Evolutionary conservation across 1,140 invertebrate genomes (phyloP).

Genomic region (Drosophila erecta): DNA sequence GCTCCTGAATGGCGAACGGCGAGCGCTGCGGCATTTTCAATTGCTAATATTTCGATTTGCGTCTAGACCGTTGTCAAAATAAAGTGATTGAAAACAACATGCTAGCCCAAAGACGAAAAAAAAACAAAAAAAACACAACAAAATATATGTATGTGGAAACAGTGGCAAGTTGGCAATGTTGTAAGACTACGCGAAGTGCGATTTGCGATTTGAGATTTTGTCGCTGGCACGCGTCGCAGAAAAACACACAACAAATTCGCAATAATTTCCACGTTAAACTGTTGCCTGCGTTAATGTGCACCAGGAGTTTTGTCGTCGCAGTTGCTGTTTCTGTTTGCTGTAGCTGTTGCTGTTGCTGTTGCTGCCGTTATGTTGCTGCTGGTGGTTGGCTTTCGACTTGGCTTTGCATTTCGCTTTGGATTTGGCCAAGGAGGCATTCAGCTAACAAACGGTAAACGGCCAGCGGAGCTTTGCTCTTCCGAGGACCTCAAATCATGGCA

Average conservation of each 20-base stretch:
- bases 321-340: slow-evolving; percentile 10
- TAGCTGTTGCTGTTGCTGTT: slow-evolving; percentile 23
- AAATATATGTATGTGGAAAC: neutral
- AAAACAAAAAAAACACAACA: neutral
- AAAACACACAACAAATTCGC: slow-evolving; percentile 84
- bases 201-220: neutral
- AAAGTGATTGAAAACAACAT: neutral
- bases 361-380: slow-evolving; percentile 47
- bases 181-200: slow-evolving; percentile 1
- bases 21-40: slow-evolving; percentile 91
- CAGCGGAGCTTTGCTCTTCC: slow-evolving; percentile 33
- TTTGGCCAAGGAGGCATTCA: slow-evolving; percentile 46
- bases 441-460: slow-evolving; percentile 54
- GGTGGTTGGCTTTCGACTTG: slow-evolving; percentile 55
- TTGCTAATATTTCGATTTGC: slow-evolving; percentile 2
- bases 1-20: slow-evolving; percentile 96
- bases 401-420: slow-evolving; percentile 6
- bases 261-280: slow-evolving; percentile 85
- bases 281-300: slow-evolving; percentile 82
- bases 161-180: neutral
- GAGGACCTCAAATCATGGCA: slow-evolving; percentile 55
- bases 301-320: slow-evolving; percentile 79
- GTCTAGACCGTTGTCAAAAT: slow-evolving; percentile 3
- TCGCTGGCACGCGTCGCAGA: slow-evolving; percentile 58
- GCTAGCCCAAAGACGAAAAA: neutral